Conservation (phyloP, 2,888 invertebrate genomes). For the Hirtodrosophila alboralis region DNA sequence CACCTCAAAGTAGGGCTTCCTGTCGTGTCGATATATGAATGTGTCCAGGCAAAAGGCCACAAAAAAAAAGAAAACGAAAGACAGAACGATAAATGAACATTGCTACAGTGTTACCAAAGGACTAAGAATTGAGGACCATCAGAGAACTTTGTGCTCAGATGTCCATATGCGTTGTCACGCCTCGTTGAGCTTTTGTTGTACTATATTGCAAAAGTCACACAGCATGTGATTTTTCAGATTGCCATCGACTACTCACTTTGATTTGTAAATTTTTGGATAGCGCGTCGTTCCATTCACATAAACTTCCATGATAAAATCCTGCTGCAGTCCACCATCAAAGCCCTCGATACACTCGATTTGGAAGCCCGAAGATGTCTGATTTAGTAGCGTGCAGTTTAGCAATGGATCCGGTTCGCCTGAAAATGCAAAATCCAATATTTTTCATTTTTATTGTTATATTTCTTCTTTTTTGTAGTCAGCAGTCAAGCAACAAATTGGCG, state of each 20-base stretch:
- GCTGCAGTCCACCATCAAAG: conserved; percentile 90
- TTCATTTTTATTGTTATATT: conserved; percentile 27
- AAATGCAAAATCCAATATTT: conserved; percentile 24
- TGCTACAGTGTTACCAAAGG: conserved; percentile 11
- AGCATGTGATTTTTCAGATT: conserved; percentile 67
- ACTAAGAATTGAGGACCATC: not conserved
- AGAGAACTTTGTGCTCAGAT: conserved; percentile 5
- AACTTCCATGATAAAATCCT: conserved; percentile 90
- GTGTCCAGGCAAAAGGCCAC: conserved; percentile 39
- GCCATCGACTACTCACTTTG: conserved; percentile 82
- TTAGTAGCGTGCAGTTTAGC: conserved; percentile 89
- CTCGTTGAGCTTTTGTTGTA: conserved; percentile 68
- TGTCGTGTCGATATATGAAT: conserved; percentile 60
- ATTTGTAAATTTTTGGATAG: conserved; percentile 83
- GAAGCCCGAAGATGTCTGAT: conserved; percentile 89
- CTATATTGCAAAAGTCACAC: conserved; percentile 71
- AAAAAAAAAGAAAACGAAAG: conserved; percentile 50
- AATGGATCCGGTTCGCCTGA: conserved; percentile 90
- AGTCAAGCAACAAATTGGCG: conserved; percentile 65
- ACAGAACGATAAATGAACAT: conserved; percentile 64
- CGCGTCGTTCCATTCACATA: conserved; percentile 85
- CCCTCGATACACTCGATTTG: conserved; percentile 90
- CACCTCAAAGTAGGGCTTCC: conserved; percentile 87
- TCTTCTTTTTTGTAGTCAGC: conserved; percentile 22
- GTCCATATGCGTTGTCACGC: conserved; percentile 45